These are phyloP conservation scores for Galendromus occidentalis DNA, from an alignment of 1,140 invertebrate genomes.

Conservation along the genomic window DNA sequence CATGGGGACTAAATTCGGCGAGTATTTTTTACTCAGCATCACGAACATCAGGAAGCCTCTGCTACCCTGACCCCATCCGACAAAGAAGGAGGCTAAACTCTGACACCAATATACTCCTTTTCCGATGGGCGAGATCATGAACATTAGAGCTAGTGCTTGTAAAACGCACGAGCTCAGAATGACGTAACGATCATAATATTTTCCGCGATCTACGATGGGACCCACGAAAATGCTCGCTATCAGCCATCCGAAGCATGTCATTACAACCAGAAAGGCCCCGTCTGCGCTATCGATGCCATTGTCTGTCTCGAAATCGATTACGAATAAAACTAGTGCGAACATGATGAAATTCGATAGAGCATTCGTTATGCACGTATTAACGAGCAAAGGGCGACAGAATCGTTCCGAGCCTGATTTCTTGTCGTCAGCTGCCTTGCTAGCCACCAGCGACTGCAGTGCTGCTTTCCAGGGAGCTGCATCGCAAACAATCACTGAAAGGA, in stretches of 20 bases:
- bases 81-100: background rate
- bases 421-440: background rate
- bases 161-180: background rate
- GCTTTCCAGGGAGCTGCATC: background rate
- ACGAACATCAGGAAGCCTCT: conserved; percentile 1
- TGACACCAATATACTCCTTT: conserved; percentile 2
- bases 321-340: background rate
- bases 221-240: background rate
- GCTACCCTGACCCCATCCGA: conserved; percentile 3
- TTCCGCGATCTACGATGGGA: background rate
- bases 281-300: background rate
- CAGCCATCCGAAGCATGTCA: background rate
- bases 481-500: background rate
- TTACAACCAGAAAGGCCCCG: background rate
- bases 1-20: background rate
- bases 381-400: background rate
- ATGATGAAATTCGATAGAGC: background rate
- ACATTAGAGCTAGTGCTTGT: background rate
- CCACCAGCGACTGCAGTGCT: background rate
- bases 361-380: conserved; percentile 4
- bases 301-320: background rate
- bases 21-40: background rate
- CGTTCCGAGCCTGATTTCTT: background rate
- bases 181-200: background rate
- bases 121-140: background rate